Percentiles rank a stretch among this genome's conserved stretches.
These are phyloP conservation scores for Enteromius trimaculatus DNA, from an alignment of 2,797 vertebrate species.

Conservation along the genomic window DNA sequence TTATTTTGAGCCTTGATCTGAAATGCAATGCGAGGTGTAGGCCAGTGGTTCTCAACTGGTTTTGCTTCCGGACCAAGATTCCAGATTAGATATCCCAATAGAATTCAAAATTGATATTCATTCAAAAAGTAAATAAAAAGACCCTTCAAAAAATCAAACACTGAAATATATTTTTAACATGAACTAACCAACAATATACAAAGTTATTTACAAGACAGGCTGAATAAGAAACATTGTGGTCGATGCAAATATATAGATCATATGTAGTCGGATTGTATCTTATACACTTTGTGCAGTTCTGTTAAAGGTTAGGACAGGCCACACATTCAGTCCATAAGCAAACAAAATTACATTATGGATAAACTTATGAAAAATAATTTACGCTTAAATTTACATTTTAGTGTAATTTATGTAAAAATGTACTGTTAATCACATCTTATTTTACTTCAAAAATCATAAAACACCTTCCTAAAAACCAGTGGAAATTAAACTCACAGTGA, in stretches of 20 bases:
- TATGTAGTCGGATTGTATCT: neutral
- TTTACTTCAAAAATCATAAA: neutral
- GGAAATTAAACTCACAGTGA: neutral
- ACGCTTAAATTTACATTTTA: neutral
- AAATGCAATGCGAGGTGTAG: conserved; percentile 6
- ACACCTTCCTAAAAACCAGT: neutral
- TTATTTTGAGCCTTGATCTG: conserved; percentile 29
- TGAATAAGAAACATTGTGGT: neutral
- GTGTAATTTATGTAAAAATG: neutral
- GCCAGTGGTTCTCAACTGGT: conserved; percentile 15
- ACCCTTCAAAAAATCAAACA: neutral
- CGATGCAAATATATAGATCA: neutral
- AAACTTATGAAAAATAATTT: neutral
- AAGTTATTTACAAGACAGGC: neutral
- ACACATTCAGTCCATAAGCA: neutral
- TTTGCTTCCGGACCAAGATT: neutral
- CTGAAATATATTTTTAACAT: conserved; percentile 10
- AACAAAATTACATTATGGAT: neutral
- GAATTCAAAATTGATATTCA: neutral
- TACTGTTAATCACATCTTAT: neutral
- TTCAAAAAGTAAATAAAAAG: conserved; percentile 9
- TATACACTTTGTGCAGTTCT: neutral
- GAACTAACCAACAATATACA: neutral
- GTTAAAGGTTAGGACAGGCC: neutral
- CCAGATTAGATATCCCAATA: neutral